A percentile compares a stretch with the other conserved stretches of the same genome.
phyloP scores from a whole-genome alignment of 2,888 invertebrate species.

The Fabriciana adippe region DNA sequence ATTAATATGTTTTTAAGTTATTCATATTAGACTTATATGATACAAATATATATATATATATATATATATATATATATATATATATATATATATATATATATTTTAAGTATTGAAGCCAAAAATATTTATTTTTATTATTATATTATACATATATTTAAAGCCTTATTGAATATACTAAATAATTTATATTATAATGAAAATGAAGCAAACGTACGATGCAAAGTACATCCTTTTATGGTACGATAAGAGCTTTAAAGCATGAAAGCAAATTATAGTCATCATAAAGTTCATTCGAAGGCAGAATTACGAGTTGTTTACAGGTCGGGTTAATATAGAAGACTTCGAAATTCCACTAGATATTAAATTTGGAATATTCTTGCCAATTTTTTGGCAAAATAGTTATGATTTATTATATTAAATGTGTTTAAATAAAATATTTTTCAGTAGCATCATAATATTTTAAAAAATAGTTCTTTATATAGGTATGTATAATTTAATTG shows the following conservation, averaged over 20 bases:
- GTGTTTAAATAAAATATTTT: no score
- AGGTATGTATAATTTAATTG: no score
- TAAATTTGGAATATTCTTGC: constrained; percentile 11
- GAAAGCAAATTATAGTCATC: constrained; percentile 39
- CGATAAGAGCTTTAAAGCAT: constrained; percentile 31
- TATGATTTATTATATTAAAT: background rate
- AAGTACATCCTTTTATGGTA: constrained; percentile 16
- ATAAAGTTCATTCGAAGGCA: constrained; percentile 40
- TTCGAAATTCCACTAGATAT: constrained; percentile 10
- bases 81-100: no score
- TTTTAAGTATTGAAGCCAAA: no score
- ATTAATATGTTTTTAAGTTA: no score
- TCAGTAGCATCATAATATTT: background rate
- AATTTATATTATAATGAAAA: background rate
- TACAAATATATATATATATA: no score
- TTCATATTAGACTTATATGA: no score
- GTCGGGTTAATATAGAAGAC: constrained; percentile 21
- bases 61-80: no score
- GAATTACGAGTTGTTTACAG: constrained; percentile 45
- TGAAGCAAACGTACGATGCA: constrained; percentile 7
- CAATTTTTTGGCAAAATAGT: constrained; percentile 6
- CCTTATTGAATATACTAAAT: no score
- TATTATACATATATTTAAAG: no score
- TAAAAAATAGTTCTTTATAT: background rate
- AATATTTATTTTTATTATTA: no score